phyloP scores from a whole-genome alignment of 2,888 invertebrate species.

The Timandra comae region DNA sequence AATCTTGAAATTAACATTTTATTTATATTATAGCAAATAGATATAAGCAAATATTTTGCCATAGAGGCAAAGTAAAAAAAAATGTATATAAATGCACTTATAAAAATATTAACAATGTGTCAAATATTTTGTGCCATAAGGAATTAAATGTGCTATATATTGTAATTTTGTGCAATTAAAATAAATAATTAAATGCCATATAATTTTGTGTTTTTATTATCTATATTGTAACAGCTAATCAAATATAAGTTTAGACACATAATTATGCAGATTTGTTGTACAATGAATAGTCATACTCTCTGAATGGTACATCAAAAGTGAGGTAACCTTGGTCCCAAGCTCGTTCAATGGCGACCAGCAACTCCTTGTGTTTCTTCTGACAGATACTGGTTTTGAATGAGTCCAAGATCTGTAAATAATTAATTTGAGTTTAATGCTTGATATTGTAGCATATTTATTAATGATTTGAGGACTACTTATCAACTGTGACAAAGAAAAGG shows the following conservation, averaged over 20 bases:
- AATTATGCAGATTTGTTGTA: slow-evolving; percentile 63
- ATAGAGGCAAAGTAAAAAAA: too few species aligned
- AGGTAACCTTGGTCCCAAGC: slow-evolving; percentile 90
- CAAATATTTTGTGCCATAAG: too few species aligned
- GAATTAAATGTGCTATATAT: slow-evolving; percentile 6
- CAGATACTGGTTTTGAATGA: slow-evolving; percentile 88
- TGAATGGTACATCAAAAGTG: slow-evolving; percentile 89
- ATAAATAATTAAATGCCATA: slow-evolving; percentile 6
- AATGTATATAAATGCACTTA: too few species aligned
- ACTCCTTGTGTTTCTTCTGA: slow-evolving; percentile 83
- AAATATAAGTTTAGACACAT: background rate
- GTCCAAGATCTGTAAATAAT: slow-evolving; percentile 78
- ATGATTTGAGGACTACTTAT: too few species aligned
- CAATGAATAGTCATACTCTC: slow-evolving; percentile 88
- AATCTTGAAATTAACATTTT: too few species aligned
- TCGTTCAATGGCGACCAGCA: slow-evolving; percentile 85
- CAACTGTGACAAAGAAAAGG: too few species aligned
- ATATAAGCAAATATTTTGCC: too few species aligned
- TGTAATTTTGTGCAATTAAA: slow-evolving; percentile 24
- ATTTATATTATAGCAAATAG: too few species aligned
- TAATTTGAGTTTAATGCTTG: too few species aligned
- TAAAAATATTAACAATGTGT: background rate
- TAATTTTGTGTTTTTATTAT: slow-evolving; percentile 1
- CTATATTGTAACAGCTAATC: slow-evolving; percentile 16
- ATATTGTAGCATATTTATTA: too few species aligned